phyloP scores from a whole-genome alignment of 2,888 invertebrate genomes.

The Drepana falcataria region DNA sequence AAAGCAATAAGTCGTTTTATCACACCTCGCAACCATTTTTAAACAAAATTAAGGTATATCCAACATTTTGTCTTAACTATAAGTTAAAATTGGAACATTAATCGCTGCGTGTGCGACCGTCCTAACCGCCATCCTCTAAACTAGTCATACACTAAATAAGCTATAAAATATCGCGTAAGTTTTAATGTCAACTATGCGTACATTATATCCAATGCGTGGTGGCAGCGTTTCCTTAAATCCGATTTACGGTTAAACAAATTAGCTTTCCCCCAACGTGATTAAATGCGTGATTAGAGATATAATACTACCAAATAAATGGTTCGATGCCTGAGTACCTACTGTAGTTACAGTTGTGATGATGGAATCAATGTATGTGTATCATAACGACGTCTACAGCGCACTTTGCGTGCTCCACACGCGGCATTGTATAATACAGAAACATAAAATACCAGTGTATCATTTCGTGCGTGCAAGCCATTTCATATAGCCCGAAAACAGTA shows the following conservation, averaged over 20 bases:
- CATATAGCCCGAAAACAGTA: slow-evolving; percentile 61
- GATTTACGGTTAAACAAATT: slow-evolving; percentile 33
- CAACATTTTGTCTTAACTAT: slow-evolving; percentile 58
- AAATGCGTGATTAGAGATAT: slow-evolving; percentile 60
- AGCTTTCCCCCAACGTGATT: slow-evolving; percentile 39
- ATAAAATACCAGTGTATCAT: slow-evolving; percentile 52
- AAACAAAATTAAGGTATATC: slow-evolving; percentile 65
- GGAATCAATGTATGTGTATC: slow-evolving; percentile 40
- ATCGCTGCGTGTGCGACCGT: slow-evolving; percentile 74
- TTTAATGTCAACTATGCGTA: slow-evolving; percentile 40
- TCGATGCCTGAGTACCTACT: slow-evolving; percentile 54
- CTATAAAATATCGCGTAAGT: slow-evolving; percentile 45
- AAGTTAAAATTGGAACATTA: slow-evolving; percentile 59
- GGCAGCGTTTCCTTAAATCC: slow-evolving; percentile 17
- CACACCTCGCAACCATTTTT: slow-evolving; percentile 67
- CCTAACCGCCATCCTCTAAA: slow-evolving; percentile 78
- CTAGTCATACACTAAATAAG: slow-evolving; percentile 69
- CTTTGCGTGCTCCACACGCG: slow-evolving; percentile 61
- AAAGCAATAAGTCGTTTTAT: slow-evolving; percentile 41
- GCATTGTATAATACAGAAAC: slow-evolving; percentile 45
- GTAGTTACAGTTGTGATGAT: slow-evolving; percentile 56
- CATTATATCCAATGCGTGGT: slow-evolving; percentile 18
- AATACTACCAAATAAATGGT: slow-evolving; percentile 65
- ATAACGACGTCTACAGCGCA: slow-evolving; percentile 48
- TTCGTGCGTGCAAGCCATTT: slow-evolving; percentile 66